These are phyloP conservation scores for Xanthia icteritia DNA, from an alignment of 2,888 invertebrate genomes.

Conservation along the genomic window DNA sequence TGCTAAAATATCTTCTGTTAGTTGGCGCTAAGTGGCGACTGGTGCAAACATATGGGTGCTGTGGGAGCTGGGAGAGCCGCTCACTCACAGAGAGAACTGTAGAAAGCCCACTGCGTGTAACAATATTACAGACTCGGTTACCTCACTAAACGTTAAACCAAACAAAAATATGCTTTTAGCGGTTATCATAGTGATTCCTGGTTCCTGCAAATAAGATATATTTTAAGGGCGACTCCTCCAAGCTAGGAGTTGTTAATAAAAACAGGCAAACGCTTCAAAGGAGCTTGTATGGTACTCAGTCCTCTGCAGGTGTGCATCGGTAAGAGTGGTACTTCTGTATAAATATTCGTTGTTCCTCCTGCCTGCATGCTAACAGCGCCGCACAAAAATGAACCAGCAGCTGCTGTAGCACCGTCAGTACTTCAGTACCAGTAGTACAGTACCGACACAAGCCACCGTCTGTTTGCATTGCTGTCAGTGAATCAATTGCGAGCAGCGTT, in stretches of 20 bases:
- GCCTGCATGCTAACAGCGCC: constrained; percentile 11
- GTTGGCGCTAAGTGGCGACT: neutral
- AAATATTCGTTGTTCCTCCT: no score
- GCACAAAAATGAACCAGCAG: constrained; percentile 11
- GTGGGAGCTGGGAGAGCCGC: neutral
- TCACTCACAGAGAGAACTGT: neutral
- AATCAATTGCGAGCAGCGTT: neutral
- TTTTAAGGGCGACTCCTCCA: no score
- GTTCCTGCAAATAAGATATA: neutral
- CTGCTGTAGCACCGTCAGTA: neutral
- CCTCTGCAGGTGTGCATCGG: neutral
- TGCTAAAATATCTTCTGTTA: neutral
- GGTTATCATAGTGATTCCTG: neutral
- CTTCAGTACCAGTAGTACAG: neutral
- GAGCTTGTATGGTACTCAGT: neutral
- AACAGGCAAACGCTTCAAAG: neutral
- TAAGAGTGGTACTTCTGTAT: neutral
- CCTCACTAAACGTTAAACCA: neutral
- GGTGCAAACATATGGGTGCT: neutral
- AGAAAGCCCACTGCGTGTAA: neutral
- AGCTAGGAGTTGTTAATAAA: neutral
- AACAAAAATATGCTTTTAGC: neutral
- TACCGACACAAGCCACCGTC: neutral
- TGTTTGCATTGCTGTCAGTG: neutral
- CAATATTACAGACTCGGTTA: neutral